phyloP scores from a whole-genome alignment of 2,888 invertebrate genomes.

The Mythimna ferrago region DNA sequence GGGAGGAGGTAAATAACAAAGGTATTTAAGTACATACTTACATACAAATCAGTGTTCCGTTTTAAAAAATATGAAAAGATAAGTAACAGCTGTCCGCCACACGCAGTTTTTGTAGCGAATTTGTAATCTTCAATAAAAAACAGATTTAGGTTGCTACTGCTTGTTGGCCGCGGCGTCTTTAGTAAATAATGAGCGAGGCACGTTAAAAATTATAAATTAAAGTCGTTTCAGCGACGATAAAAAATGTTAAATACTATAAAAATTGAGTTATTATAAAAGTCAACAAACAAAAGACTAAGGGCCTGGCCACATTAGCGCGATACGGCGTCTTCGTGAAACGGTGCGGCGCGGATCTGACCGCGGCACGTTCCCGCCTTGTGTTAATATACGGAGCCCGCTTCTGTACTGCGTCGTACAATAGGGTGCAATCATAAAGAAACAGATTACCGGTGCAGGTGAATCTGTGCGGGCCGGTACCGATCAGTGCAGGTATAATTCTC shows the following conservation, averaged over 20 bases:
- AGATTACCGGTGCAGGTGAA: too few relatives aligned
- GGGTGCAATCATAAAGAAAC: too few relatives aligned
- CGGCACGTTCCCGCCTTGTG: too few relatives aligned
- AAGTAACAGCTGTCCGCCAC: slow-evolving; percentile 55
- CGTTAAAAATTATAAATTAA: slow-evolving; percentile 16
- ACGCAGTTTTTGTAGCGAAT: slow-evolving; percentile 47
- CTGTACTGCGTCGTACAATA: too few relatives aligned
- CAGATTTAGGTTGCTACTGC: slow-evolving; percentile 42
- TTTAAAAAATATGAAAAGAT: slow-evolving; percentile 55
- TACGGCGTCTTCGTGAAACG: too few relatives aligned
- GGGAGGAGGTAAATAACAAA: slow-evolving; percentile 44
- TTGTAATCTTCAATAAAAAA: slow-evolving; percentile 61
- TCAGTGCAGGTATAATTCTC: too few relatives aligned
- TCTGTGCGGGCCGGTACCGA: too few relatives aligned
- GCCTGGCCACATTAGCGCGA: too few relatives aligned
- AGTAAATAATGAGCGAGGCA: slow-evolving; percentile 25
- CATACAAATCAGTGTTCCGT: slow-evolving; percentile 38
- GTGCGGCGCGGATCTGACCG: too few relatives aligned
- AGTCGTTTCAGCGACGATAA: slow-evolving; percentile 16
- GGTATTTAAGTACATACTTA: slow-evolving; percentile 46
- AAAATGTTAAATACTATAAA: neutral
- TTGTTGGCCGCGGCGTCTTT: slow-evolving; percentile 16
- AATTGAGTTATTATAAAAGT: neutral
- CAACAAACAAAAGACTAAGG: neutral
- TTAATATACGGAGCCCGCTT: too few relatives aligned